Evolutionary conservation across 2,888 invertebrate genomes (phyloP), one percentile per base, ranked within the genome.

Genomic region (Gastracanthus pulcherrimus): DNA sequence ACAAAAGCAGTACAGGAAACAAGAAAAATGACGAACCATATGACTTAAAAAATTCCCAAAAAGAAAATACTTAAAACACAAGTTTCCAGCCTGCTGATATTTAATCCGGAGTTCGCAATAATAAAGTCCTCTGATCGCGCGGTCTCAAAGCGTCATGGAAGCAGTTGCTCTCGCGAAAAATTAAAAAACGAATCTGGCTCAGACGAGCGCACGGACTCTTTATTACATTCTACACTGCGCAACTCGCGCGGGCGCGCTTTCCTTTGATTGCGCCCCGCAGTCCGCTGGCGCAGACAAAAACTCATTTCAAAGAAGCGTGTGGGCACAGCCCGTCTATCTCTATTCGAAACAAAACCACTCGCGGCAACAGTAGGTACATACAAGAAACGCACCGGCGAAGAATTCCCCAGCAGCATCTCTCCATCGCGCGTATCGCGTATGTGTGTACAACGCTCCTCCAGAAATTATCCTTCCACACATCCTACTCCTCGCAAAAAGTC

Each of bases 231-330:
- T 29, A 6, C 4, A n/a, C 36, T n/a, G 58, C 29, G 36, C 2
- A 34, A n/a, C 60, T 41, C 51, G 13, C 23, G 13, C 66, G 67
- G 19, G 45, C 45, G 45, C n/a, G n/a, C n/a, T n/a, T n/a, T 51
- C 38, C 77, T 64, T 64, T 64, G 71, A 78, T 64, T 71, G 51
- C 64, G 38, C 38, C 7, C n/a, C n/a, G n/a, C n/a, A 13, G 60
- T 38, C 23, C 9, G 62, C n/a, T n/a, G n/a, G n/a, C n/a, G n/a
- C n/a, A n/a, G n/a, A 51, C 34, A 36, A 71, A 71, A 78, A n/a
- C 48, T 64, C 38, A 36, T 64, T 71, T 66, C 16, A 64, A 23
- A 36, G 41, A 48, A 77, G 31, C 34, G 19, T 34, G 16, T 36
- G 31, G 58, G 26, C 7, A n/a, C n/a, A 41, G 29, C 9, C 1